Base-by-base conservation (phyloP, 2,113 vertebrate genomes). In the Gasterosteus aculeatus region DNA sequence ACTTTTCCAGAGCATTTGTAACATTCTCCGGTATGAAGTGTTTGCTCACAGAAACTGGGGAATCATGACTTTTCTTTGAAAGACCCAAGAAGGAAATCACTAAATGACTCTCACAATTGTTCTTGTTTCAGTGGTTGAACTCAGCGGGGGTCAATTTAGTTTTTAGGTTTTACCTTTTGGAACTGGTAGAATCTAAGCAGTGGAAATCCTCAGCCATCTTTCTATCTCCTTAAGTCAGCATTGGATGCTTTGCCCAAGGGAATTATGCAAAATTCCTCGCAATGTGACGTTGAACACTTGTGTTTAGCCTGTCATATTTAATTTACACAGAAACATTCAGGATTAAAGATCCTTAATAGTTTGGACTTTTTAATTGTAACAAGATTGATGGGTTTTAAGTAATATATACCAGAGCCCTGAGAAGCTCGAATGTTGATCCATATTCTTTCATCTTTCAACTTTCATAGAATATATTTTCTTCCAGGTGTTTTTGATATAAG, bases 11-110 rank as follows among this genome's bases (percentile, higher is more conserved):
- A 70, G 56, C 44, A 8, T 46, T 56, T 57, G 47, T 44, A 44
- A 53, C 19, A 14, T 71, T 71, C 67, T 16, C 38, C 16, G 56
- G 47, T 31, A 44, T 19, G 38, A 66, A 73, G 42, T 54, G 7
- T 61, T 7, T 38, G 38, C 38, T 69, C 42, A 16, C 35, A 64
- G 49, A 53, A 69, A 33, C 62, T 18, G 29, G 41, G 18, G 46
- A 68, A 29, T 53, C 58, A 44, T 72, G 74, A 64, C 64, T 82
- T 51, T 15, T 49, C 19, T n/a, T 1, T 14, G 46, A 47, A 58
- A 58, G 35, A 62, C 53, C 41, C 49, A 62, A 42, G 47, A 62
- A 15, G 26, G 35, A 69, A 15, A 29, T 46, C 58, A 74, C 69
- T 64, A 60, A 59, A 33, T 65, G 65, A 74, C 12, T 18, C 38